phyloP scores from a whole-genome alignment of 2,113 vertebrate genomes.

The Upupa epops region DNA sequence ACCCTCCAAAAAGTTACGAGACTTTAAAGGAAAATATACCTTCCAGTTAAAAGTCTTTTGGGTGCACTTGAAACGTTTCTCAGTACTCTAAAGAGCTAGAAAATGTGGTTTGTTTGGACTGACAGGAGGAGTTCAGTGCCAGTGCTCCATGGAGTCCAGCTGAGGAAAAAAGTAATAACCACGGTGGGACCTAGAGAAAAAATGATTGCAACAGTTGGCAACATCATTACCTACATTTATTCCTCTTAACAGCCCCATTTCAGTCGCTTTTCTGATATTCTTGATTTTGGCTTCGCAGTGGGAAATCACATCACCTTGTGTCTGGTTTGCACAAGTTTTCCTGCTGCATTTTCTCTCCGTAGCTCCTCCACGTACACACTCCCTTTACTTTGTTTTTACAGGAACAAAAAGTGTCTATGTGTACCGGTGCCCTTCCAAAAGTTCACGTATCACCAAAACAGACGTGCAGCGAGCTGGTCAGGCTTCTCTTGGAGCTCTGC shows the following conservation, averaged over 20 bases:
- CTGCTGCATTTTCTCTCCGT: background rate
- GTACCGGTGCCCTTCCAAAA: background rate
- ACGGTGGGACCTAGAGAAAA: background rate
- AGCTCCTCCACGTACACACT: background rate
- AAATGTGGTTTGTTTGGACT: slow-evolving; percentile 38
- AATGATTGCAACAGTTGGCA: background rate
- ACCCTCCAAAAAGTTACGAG: background rate
- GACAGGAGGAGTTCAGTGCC: slow-evolving; percentile 10
- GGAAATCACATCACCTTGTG: slow-evolving; percentile 8
- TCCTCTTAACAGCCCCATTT: background rate
- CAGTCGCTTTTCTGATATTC: background rate
- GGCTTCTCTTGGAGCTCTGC: background rate
- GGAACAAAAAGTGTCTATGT: slow-evolving; percentile 25
- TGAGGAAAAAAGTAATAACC: slow-evolving; percentile 6
- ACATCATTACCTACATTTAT: background rate
- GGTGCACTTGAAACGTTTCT: background rate
- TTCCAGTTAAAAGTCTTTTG: slow-evolving; percentile 5
- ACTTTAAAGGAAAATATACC: slow-evolving; percentile 14
- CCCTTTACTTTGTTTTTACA: background rate
- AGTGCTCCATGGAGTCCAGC: background rate
- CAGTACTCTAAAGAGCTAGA: background rate
- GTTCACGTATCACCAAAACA: slow-evolving; percentile 5
- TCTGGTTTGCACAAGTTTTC: background rate
- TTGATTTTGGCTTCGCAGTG: background rate
- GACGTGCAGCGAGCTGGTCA: background rate